Evolutionary conservation across 2,797 vertebrate species (phyloP), one percentile per base, ranked within the genome.

Genomic region (Echeneis naucrates): DNA sequence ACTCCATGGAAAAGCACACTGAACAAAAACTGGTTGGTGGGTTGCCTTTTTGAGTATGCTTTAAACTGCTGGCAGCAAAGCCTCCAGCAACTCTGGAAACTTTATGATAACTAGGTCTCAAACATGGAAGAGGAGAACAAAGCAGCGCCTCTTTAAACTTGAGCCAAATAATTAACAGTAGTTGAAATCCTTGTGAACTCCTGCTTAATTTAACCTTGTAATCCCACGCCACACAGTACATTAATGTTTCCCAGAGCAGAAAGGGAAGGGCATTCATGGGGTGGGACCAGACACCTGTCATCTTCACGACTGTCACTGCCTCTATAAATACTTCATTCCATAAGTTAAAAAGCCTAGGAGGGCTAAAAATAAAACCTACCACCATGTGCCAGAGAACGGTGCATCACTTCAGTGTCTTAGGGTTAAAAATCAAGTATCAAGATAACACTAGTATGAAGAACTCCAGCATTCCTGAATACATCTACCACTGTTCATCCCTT

Each of bases 281-380:
- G 76, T 47, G 56, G 75, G 67, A 82, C 67, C 71, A 82, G 90
- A 92, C 94, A 95, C 93, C 92, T 93, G 93, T 94, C 93, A 93
- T 90, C 87, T 86, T 84, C 78, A 82, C 68, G 81, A 92, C 82
- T 92, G 93, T 92, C 91, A 92, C 56, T 88, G 80, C 53, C 77
- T 87, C 90, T 95, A 95, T 93, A 93, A 94, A 94, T 95, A 94
- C 68, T 55, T 67, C 81, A 83, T 93, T 87, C 89, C 87, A 89
- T 85, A 89, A 94, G 91, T 87, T 88, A 79, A 78, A 83, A 40
- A 35, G 78, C 60, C 75, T 44, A 81, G 81, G 78, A 84, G 4
- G 4, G 72, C 88, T 92, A 94, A 89, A 94, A 92, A 93, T 93
- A 94, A 78, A 72, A 85, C 33, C 63, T 19, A 60, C 71, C 72